Base-by-base conservation (phyloP, 2,113 vertebrate species). In the Coregonus clupeaformis region DNA sequence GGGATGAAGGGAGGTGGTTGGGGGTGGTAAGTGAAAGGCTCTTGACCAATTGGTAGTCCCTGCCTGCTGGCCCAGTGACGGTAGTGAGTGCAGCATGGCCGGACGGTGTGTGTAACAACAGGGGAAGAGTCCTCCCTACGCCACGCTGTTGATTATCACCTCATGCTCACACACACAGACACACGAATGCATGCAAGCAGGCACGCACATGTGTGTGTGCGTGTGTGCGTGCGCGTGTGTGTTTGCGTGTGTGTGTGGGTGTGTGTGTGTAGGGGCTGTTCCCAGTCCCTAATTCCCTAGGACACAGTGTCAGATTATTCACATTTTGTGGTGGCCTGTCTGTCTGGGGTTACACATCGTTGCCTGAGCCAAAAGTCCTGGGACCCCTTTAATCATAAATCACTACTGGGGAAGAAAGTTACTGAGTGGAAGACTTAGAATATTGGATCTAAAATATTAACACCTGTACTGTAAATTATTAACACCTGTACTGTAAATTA, bases 31-130 rank as follows among this genome's bases (percentile, higher is more conserved):
- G 85, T 71, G 85, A 89, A 84, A 90, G 81, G 18, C 75, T 59
- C 74, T 82, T 73, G 81, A 88, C 89, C 86, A 90, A 90, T 84
- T 89, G 86, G 89, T 87, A 88, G 88, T 86, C 87, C 89, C 82
- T 73, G 81, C 27, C 72, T 72, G 36, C 30, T 79, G 75, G 80
- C 82, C 63, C 77, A 69, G 47, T 68, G 81, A 66, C 71, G 12
- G 49, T 18, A 18, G 49, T 52, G 49, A 18, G 49, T 52, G 14
- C 16, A 52, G 68, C 4, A 22, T 63, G 12, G 78, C 79, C 24
- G 4, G 59, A 62, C 24, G 59, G 62, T 52, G 16, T 16, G 49
- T 16, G 82, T 83, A 89, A 88, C 83, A 87, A 86, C 85, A 80
- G 77, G 80, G 87, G 77, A 72, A 84, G 83, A 76, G 80, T 80